Percentiles rank a stretch among this genome's conserved stretches.
Conservation (phyloP, 2,888 invertebrate species). For the Zootermopsis nevadensis region DNA sequence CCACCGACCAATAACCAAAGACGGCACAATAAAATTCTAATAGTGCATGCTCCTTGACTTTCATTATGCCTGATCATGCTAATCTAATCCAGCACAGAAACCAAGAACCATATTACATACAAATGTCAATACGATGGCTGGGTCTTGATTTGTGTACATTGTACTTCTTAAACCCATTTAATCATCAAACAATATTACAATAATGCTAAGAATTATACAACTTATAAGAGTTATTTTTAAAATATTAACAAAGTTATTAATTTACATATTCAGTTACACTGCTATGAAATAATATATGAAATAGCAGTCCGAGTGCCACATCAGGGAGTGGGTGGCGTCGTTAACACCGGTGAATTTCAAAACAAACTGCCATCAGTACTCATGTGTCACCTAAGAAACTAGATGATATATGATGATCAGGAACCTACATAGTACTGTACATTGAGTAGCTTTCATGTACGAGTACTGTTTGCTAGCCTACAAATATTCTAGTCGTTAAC, state of each 20-base stretch:
- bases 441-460: not conserved
- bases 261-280: not conserved
- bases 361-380: not conserved
- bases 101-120: not conserved
- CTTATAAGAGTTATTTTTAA: not conserved
- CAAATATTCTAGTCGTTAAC: constrained; percentile 15
- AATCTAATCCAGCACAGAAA: constrained; percentile 11
- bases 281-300: constrained; percentile 30
- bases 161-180: not conserved
- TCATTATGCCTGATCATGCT: not conserved
- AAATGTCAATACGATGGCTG: not conserved
- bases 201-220: not conserved
- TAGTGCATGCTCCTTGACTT: not conserved
- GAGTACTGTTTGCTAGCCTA: not conserved
- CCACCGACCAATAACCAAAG: not conserved
- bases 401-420: constrained; percentile 27
- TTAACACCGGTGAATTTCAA: constrained; percentile 5
- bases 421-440: not conserved
- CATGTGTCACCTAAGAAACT: constrained; percentile 17
- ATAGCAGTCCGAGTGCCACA: constrained; percentile 5
- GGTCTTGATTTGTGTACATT: not conserved
- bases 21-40: not conserved
- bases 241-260: constrained; percentile 17
- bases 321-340: constrained; percentile 27
- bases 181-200: not conserved